Evolutionary conservation across 2,113 vertebrate genomes (phyloP), one percentile per base, ranked within the genome.

Genomic region (Glaucomys volans): DNA sequence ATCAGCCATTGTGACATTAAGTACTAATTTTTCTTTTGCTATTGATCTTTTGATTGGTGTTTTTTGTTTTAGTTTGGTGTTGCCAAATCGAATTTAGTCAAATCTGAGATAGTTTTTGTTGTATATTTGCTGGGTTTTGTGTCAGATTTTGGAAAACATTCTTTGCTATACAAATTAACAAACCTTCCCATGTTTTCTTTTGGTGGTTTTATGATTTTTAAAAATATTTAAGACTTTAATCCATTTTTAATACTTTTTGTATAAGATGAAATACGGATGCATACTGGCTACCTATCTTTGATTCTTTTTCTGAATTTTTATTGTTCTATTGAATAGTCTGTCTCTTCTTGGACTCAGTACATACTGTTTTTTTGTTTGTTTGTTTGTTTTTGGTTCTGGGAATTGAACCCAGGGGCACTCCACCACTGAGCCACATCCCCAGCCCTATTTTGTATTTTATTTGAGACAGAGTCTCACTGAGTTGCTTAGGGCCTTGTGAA

Each of bases 241-340:
- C n/a, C 42, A 91, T 88, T 87, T 92, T 40, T 11, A 81, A 44
- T 81, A 72, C 52, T 77, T 87, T 87, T 50, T 82, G 71, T 44
- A 1, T 57, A 87, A 59, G 83, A 30, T 87, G 87, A 95, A 14
- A 14, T 59, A 83, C 17, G 22, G 8, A 92, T 67, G 26, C 42
- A 86, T 52, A 7, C 37, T 71, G 30, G 16, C n/a, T 90, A 24
- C 37, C 24, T 3, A 32, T 50, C n/a, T 47, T 40, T 85, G 35
- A 24, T 91, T 90, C 57, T 90, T 95, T 84, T 64, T 26, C 54
- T 93, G 54, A 79, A n/a, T 47, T 66, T 90, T 95, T 82, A 17
- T 82, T 93, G 2, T 91, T 86, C 32, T 42, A 54, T 62, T 93
- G 57, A 87, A 69, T 74, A 66, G 7, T 59, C 66, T 18, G 8